These are phyloP conservation scores for Anoplolepis gracilipes DNA, from an alignment of 1,140 invertebrate genomes.

Conservation along the genomic window DNA sequence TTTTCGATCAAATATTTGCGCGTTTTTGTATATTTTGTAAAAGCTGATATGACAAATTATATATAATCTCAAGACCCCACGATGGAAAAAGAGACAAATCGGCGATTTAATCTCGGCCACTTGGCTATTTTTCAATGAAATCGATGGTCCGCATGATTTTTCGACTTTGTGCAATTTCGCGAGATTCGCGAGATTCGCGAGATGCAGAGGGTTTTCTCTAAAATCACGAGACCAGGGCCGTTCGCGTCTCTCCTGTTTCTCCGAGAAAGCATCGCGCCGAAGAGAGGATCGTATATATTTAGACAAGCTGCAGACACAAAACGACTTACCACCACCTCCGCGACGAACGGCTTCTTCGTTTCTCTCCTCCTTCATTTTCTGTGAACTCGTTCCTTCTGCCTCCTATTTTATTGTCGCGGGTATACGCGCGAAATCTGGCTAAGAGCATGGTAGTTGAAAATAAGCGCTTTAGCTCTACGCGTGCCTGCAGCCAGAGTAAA, in stretches of 20 bases:
- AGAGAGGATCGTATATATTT: conserved; percentile 79
- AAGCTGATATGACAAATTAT: background rate
- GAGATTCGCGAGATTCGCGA: background rate
- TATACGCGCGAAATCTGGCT: background rate
- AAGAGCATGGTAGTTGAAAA: background rate
- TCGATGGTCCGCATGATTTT: conserved; percentile 4
- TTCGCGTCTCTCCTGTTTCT: conserved; percentile 36
- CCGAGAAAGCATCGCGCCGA: conserved; percentile 62
- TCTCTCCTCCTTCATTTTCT: conserved; percentile 49
- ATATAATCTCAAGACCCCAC: no score
- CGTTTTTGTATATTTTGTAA: background rate
- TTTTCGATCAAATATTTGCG: background rate
- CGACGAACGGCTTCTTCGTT: conserved; percentile 60
- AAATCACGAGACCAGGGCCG: conserved; percentile 41
- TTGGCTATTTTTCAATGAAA: background rate
- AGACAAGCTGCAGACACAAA: conserved; percentile 82
- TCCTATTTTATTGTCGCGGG: background rate
- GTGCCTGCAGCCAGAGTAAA: no score
- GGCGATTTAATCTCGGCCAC: background rate
- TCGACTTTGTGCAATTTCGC: conserved; percentile 37
- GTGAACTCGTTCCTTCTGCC: conserved; percentile 15
- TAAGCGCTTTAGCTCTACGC: background rate
- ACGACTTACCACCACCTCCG: conserved; percentile 79
- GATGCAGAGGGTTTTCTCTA: conserved; percentile 45
- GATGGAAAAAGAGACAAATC: no score